Conservation (phyloP, 2,113 vertebrate genomes). For the Monarcha castaneiventris region DNA sequence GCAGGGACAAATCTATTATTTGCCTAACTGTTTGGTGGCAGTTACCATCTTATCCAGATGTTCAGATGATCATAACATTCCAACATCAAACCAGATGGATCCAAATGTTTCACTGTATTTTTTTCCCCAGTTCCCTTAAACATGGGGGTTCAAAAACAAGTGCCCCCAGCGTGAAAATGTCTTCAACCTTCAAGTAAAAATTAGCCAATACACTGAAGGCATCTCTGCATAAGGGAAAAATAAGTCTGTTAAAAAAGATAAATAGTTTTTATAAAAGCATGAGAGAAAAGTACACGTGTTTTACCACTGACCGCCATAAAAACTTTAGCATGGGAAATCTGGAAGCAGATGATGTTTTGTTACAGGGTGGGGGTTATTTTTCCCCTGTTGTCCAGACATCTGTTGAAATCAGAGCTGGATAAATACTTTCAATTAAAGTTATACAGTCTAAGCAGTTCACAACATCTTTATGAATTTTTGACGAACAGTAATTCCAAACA, state of each 20-base stretch:
- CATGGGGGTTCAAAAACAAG: neutral
- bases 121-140: neutral
- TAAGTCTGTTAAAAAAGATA: neutral
- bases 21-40: neutral
- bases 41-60: neutral
- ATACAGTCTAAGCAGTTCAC: neutral
- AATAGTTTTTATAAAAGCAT: neutral
- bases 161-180: neutral
- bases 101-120: neutral
- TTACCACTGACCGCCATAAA: neutral
- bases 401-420: conserved; percentile 55
- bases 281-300: neutral
- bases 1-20: neutral
- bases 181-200: neutral
- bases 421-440: conserved; percentile 30
- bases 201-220: neutral
- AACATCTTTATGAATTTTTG: conserved; percentile 6
- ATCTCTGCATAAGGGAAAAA: neutral
- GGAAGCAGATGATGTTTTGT: conserved; percentile 33
- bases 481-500: neutral
- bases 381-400: conserved; percentile 18
- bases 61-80: neutral
- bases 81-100: conserved; percentile 25
- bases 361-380: neutral
- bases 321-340: neutral